Percentiles rank a stretch among this genome's conserved stretches.
These are phyloP conservation scores for Athene cunicularia DNA, from an alignment of 2,113 vertebrate species.

Conservation along the genomic window DNA sequence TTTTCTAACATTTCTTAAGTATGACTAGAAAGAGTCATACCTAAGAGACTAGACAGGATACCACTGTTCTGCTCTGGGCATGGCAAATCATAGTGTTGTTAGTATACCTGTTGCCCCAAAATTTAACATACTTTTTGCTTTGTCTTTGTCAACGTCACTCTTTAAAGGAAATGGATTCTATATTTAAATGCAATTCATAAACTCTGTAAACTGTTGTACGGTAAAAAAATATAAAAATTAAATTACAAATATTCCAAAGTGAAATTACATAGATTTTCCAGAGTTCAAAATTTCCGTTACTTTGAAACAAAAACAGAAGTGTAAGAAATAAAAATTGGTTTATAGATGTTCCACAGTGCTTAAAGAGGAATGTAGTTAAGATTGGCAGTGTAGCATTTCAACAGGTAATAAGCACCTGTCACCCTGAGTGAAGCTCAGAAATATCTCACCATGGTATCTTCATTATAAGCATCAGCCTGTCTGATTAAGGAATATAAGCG, in stretches of 20 bases:
- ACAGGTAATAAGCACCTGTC: background rate
- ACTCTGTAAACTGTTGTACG: background rate
- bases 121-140: background rate
- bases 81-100: background rate
- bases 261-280: background rate
- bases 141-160: background rate
- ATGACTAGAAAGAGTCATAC: background rate
- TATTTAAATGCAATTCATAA: background rate
- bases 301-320: background rate
- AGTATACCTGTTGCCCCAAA: background rate
- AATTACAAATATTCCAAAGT: background rate
- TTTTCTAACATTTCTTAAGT: background rate
- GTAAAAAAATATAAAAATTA: background rate
- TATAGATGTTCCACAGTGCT: background rate
- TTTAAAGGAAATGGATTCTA: background rate
- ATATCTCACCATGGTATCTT: background rate
- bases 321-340: background rate
- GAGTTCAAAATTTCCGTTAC: background rate
- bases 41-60: background rate
- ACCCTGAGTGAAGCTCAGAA: background rate
- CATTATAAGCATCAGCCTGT: background rate
- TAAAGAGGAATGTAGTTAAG: background rate
- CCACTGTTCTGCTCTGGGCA: background rate
- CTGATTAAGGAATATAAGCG: background rate
- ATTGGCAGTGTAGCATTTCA: background rate